These are phyloP conservation scores for Phengaris arion DNA, from an alignment of 2,888 invertebrate genomes.

Conservation along the genomic window DNA sequence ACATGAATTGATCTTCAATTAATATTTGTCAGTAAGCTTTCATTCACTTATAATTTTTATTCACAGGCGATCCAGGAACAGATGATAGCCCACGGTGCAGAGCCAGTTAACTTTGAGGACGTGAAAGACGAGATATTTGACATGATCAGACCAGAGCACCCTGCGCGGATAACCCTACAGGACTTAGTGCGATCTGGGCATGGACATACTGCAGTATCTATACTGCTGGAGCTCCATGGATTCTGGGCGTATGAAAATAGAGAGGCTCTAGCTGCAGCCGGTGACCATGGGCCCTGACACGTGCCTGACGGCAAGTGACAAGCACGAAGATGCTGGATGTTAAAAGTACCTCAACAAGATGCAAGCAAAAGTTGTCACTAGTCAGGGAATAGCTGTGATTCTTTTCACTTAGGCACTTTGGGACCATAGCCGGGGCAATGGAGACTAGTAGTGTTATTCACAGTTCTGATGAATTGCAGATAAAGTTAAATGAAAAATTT, in stretches of 20 bases:
- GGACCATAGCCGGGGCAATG: no score
- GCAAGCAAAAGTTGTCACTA: background rate
- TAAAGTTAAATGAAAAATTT: background rate
- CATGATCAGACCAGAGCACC: conserved; percentile 95
- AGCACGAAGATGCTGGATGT: background rate
- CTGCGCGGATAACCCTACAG: conserved; percentile 89
- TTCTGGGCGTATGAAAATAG: conserved; percentile 98
- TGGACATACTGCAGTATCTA: conserved; percentile 95
- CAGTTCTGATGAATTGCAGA: no score
- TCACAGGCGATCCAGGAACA: conserved; percentile 92
- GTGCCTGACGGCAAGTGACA: conserved; percentile 41
- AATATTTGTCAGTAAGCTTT: no score
- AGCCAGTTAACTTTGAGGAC: conserved; percentile 94
- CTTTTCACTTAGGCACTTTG: no score
- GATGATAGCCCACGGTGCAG: conserved; percentile 92
- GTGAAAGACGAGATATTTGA: conserved; percentile 98
- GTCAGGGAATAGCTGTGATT: background rate
- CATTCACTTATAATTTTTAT: background rate
- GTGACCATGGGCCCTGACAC: conserved; percentile 74
- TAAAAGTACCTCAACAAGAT: background rate
- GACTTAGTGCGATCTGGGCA: conserved; percentile 93
- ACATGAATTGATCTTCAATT: no score
- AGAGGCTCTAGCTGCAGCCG: conserved; percentile 86
- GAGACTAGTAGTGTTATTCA: no score
- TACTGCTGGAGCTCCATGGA: conserved; percentile 96